phyloP scores from a whole-genome alignment of 2,888 invertebrate species.

The Allygus modestus region DNA sequence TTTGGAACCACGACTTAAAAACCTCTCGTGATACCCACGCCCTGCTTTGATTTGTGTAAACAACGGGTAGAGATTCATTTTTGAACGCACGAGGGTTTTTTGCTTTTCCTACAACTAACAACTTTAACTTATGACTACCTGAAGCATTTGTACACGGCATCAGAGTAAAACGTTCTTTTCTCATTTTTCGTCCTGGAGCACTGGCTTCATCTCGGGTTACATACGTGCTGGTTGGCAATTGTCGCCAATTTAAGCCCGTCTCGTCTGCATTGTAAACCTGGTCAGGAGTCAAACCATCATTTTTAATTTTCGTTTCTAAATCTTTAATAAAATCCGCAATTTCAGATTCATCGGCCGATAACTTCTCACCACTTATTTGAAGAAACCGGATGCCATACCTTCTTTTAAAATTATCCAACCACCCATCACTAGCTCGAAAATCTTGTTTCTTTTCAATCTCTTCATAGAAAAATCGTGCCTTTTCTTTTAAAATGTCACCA shows the following conservation, averaged over 20 bases:
- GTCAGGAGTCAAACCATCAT: not conserved
- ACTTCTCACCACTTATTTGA: slow-evolving; percentile 23
- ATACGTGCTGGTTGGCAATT: slow-evolving; percentile 10
- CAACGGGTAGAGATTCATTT: slow-evolving; percentile 16
- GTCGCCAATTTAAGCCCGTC: slow-evolving; percentile 45
- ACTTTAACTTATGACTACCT: slow-evolving; percentile 27
- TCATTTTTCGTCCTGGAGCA: slow-evolving; percentile 20
- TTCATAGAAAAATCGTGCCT: slow-evolving; percentile 1
- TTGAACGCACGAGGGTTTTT: slow-evolving; percentile 23
- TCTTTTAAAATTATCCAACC: slow-evolving; percentile 22
- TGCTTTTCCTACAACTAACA: slow-evolving; percentile 23
- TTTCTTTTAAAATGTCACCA: slow-evolving; percentile 34
- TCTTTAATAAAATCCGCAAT: slow-evolving; percentile 17
- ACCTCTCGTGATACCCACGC: slow-evolving; percentile 27
- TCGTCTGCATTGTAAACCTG: slow-evolving; percentile 40
- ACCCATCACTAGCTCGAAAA: slow-evolving; percentile 42
- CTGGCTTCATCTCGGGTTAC: slow-evolving; percentile 15
- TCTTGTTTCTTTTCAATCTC: slow-evolving; percentile 37
- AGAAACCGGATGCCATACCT: slow-evolving; percentile 13
- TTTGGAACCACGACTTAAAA: slow-evolving; percentile 13
- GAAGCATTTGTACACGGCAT: slow-evolving; percentile 37
- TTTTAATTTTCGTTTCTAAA: slow-evolving; percentile 9
- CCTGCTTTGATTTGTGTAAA: slow-evolving; percentile 3
- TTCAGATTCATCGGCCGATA: slow-evolving; percentile 23
- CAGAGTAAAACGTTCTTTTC: slow-evolving; percentile 35